Percentiles rank a stretch among this genome's conserved stretches.
Evolutionary conservation across 1,140 invertebrate genomes (phyloP).

Genomic region (Camponotus pennsylvanicus): DNA sequence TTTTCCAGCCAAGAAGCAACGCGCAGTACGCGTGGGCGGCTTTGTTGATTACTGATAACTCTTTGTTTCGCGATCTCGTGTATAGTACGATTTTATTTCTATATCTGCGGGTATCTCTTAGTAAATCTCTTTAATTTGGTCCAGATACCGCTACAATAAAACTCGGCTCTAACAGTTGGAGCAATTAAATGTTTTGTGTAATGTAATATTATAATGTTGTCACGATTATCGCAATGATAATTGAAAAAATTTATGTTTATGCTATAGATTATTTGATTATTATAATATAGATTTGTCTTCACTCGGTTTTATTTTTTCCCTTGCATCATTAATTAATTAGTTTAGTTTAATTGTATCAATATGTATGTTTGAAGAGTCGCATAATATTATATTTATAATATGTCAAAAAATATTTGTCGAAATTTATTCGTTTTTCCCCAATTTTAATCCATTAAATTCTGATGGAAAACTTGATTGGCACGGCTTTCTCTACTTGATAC

Average conservation of each 20-base stretch:
- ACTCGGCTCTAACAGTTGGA: neutral
- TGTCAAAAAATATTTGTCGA: conserved; percentile 4
- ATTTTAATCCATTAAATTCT: conserved; percentile 29
- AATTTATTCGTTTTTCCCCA: conserved; percentile 17
- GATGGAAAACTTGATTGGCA: conserved; percentile 20
- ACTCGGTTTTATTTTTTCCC: neutral
- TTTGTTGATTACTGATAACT: conserved; percentile 41
- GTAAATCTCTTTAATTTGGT: neutral
- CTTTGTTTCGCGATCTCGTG: conserved; percentile 14
- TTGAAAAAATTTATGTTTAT: neutral
- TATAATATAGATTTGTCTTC: too few species aligned
- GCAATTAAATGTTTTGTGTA: too few species aligned
- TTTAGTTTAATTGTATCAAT: neutral
- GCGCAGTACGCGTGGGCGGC: conserved; percentile 30
- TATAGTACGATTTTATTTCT: neutral
- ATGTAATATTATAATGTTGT: neutral
- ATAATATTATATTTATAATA: neutral
- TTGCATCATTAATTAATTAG: neutral
- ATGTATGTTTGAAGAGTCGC: neutral
- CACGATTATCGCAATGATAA: neutral
- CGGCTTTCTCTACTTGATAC: conserved; percentile 2
- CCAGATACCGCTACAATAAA: neutral
- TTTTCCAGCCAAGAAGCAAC: conserved; percentile 39
- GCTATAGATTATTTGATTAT: too few species aligned
- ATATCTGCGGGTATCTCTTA: neutral